Base-by-base conservation (phyloP, 2,888 invertebrate genomes). In the Suillia variegata region DNA sequence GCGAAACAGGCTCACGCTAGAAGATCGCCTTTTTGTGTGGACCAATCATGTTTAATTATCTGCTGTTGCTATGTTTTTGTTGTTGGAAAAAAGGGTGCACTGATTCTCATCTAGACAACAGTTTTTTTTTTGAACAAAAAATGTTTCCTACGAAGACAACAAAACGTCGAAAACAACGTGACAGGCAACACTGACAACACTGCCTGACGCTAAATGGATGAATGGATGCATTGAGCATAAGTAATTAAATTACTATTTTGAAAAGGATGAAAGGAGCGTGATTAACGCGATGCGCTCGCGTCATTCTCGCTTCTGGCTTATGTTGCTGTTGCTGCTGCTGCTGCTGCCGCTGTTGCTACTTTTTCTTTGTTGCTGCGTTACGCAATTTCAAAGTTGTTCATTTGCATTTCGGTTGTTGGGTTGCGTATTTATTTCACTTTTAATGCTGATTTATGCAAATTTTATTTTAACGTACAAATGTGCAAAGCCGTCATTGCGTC, bases 181-280 rank as follows among this genome's bases (percentile, higher is more conserved):
- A 78, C 76, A 77, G n/a, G n/a, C n/a, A n/a, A n/a, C n/a, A n/a
- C n/a, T n/a, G n/a, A n/a, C n/a, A n/a, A n/a, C n/a, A n/a, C n/a
- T n/a, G n/a, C n/a, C n/a, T n/a, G n/a, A n/a, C n/a, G n/a, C n/a
- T n/a, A n/a, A n/a, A n/a, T n/a, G n/a, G n/a, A n/a, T n/a, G n/a
- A n/a, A 75, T 73, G 70, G 68, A 71, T 71, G 76, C 76, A 78
- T 70, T 68, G 72, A 75, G 79, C 77, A 76, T 79, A 79, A 79
- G 78, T 79, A 80, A 79, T 79, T 79, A 79, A 79, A 80, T 79
- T 79, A 80, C 76, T 75, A 74, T 71, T 75, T 69, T 65, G 67
- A 71, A 70, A 64, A 67, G 74, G 66, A 67, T 72, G 58, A 68
- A 70, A 71, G 59, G 57, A 62, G 59, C 63, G 60, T 65, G 62